Conservation (phyloP, 2,113 vertebrate species). For the Chascanopsetta lugubris region DNA sequence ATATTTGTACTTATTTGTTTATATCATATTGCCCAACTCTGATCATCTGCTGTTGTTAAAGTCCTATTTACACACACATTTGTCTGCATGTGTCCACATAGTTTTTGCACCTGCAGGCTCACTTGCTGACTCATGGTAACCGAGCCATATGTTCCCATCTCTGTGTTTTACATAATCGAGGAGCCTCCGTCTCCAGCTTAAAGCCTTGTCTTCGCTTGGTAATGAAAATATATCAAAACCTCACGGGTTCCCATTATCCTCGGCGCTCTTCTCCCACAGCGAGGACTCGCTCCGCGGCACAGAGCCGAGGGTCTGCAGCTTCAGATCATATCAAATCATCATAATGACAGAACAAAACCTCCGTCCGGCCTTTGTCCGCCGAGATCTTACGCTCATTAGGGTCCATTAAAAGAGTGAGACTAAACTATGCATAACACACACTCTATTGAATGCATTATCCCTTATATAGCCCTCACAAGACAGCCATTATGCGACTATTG, state of each 20-base stretch:
- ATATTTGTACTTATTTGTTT: too few species aligned
- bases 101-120: conserved; percentile 5
- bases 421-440: conserved; percentile 75
- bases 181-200: neutral
- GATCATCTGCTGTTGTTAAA: too few species aligned
- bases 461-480: conserved; percentile 59
- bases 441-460: conserved; percentile 69
- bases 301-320: conserved; percentile 34
- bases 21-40: too few species aligned
- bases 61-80: too few species aligned
- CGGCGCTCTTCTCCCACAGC: conserved; percentile 17
- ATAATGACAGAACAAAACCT: conserved; percentile 68
- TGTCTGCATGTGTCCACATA: neutral
- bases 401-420: conserved; percentile 65
- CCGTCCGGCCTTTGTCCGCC: conserved; percentile 53
- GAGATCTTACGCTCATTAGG: conserved; percentile 71
- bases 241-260: conserved; percentile 17
- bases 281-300: conserved; percentile 8
- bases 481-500: conserved; percentile 73
- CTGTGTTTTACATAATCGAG: conserved; percentile 34
- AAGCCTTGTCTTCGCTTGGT: neutral
- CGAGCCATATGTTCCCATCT: neutral
- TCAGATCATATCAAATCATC: conserved; percentile 63
- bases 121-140: conserved; percentile 11
- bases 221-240: conserved; percentile 37